phyloP scores from a whole-genome alignment of 2,888 invertebrate genomes.

The Tetrapedia diversipes region DNA sequence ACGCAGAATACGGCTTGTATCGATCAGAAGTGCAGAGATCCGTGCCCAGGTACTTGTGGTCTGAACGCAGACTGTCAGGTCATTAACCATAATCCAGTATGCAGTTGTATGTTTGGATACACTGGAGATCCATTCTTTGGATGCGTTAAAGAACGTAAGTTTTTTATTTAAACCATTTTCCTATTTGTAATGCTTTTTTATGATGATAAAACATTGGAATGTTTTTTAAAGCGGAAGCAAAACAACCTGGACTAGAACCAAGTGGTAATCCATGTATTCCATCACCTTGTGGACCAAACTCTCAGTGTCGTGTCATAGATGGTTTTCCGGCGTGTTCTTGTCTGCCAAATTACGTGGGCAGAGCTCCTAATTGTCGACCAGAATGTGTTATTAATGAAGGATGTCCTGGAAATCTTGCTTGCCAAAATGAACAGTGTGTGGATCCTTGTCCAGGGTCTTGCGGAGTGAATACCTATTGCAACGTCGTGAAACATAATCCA shows the following conservation, averaged over 20 bases:
- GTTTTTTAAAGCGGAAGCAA: conserved; percentile 32
- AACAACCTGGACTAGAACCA: conserved; percentile 80
- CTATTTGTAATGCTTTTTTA: too few relatives aligned
- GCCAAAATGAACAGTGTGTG: conserved; percentile 91
- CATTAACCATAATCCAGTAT: conserved; percentile 93
- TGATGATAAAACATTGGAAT: background rate
- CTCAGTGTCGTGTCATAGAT: conserved; percentile 90
- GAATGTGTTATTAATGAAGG: conserved; percentile 94
- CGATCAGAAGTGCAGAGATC: conserved; percentile 91
- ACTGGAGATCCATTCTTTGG: conserved; percentile 92
- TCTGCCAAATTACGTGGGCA: conserved; percentile 90
- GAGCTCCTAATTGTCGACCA: conserved; percentile 93
- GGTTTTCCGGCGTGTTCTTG: conserved; percentile 92
- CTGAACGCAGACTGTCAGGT: conserved; percentile 91
- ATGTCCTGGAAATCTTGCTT: conserved; percentile 92
- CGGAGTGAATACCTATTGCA: conserved; percentile 90
- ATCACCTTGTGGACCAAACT: conserved; percentile 93
- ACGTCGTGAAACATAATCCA: conserved; percentile 92
- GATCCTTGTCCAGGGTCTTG: conserved; percentile 95
- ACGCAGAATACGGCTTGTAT: conserved; percentile 91
- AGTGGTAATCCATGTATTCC: conserved; percentile 90
- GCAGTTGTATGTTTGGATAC: conserved; percentile 90
- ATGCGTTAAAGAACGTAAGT: conserved; percentile 88
- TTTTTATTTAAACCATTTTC: background rate
- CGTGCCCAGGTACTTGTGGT: conserved; percentile 93